Conservation (phyloP, 2,888 invertebrate species). For the Acronicta psi region DNA sequence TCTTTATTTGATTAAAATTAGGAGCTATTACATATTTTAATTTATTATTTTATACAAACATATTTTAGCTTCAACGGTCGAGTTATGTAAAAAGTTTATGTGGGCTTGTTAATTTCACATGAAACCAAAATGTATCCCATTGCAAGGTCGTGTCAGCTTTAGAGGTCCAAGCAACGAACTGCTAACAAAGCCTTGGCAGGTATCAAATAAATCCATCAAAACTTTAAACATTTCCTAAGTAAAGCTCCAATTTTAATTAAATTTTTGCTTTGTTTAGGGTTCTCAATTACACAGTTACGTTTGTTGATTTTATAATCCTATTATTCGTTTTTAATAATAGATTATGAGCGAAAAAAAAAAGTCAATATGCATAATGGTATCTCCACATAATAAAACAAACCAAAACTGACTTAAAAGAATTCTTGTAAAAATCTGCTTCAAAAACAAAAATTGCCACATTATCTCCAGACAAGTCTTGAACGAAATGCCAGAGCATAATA, state of each 20-base stretch:
- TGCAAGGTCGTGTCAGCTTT: constrained; percentile 55
- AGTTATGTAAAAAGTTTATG: too few relatives aligned
- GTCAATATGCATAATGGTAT: not conserved
- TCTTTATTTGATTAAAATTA: too few relatives aligned
- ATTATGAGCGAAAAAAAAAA: constrained; percentile 3
- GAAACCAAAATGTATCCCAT: constrained; percentile 67
- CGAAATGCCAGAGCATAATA: constrained; percentile 27
- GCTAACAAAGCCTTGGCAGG: constrained; percentile 59
- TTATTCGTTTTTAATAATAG: constrained; percentile 4
- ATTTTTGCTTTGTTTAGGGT: constrained; percentile 44
- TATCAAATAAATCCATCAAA: constrained; percentile 60
- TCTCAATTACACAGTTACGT: constrained; percentile 27
- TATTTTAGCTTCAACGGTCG: too few relatives aligned
- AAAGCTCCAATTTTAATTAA: constrained; percentile 44
- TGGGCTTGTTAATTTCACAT: rapidly evolving
- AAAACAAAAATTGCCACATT: constrained; percentile 20
- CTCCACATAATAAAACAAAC: not conserved
- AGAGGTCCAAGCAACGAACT: constrained; percentile 52
- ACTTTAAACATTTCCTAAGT: constrained; percentile 35
- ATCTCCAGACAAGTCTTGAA: constrained; percentile 23
- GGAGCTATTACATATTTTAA: too few relatives aligned
- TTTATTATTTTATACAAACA: too few relatives aligned
- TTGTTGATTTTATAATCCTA: constrained; percentile 15
- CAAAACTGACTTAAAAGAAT: not conserved
- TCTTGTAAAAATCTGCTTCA: not conserved